A percentile compares a stretch with the other conserved stretches of the same genome.
These are phyloP conservation scores for Macquaria ambigua DNA, from an alignment of 2,113 vertebrate genomes.

Conservation along the genomic window DNA sequence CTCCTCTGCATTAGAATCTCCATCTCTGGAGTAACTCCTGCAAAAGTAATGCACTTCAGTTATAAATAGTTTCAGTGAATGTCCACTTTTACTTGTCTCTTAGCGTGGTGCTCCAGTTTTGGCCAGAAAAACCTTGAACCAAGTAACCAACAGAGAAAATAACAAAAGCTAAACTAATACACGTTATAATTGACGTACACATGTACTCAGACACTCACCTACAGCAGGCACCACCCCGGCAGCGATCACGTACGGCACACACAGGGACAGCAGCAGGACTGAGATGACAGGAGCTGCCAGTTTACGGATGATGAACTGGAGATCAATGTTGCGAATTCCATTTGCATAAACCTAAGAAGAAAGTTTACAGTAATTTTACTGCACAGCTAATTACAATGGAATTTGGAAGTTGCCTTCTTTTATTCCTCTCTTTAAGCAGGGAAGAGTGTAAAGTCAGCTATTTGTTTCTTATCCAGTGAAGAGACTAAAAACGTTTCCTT, in stretches of 20 bases:
- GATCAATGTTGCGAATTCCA: constrained; percentile 98
- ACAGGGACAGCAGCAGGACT: constrained; percentile 94
- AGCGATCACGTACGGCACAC: constrained; percentile 95
- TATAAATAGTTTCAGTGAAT: not conserved
- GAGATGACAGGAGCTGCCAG: constrained; percentile 96
- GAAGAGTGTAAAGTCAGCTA: not conserved
- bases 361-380: not conserved
- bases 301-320: constrained; percentile 96
- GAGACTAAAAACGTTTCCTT: not conserved
- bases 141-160: not conserved
- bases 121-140: not conserved
- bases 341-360: constrained; percentile 94
- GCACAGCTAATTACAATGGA: not conserved
- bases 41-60: constrained; percentile 2
- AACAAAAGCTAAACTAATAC: not conserved
- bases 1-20: constrained; percentile 96
- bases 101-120: not conserved
- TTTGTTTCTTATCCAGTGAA: not conserved
- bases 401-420: not conserved
- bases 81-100: not conserved
- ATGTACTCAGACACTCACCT: constrained; percentile 83
- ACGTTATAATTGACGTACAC: not conserved
- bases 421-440: not conserved
- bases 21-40: constrained; percentile 96
- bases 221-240: constrained; percentile 92